Base-by-base conservation (phyloP, 2,113 vertebrate genomes). In the Epinephelus moara region DNA sequence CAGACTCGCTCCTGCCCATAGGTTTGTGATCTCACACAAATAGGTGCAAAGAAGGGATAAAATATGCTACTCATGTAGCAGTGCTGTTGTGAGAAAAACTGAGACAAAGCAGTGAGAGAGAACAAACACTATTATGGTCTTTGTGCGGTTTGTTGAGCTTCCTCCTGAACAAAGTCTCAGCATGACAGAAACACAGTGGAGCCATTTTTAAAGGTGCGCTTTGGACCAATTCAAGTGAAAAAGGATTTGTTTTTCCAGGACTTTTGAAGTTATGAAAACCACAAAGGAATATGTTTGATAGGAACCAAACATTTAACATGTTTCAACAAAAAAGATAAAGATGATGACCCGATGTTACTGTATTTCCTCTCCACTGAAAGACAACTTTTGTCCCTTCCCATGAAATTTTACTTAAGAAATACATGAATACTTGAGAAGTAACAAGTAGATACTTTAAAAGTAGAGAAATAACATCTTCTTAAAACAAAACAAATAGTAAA, bases 1-100 rank as follows among this genome's bases (percentile, higher is more conserved):
- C 69, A 64, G 72, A 68, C 19, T 13, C 49, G 27, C 67, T 71
- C 53, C 66, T 42, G 67, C 74, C 79, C 79, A 11, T 56, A 37
- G 88, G 73, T 40, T 49, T 61, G 40, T 63, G 71, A 69, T 87
- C 81, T 77, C 55, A 60, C 52, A 79, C 70, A 85, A 72, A 84
- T 13, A 82, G 75, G 68, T 30, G 57, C 60, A 68, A 74, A 75
- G 78, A 27, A 52, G n/a, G 52, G 6, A 37, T 56, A 60, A 30
- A 68, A 70, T 76, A 78, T 66, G 55, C 53, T n/a, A 9, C 67
- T 45, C 12, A 15, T 61, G 23, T 19, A 33, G 47, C 3, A 18
- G 49, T 75, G 40, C 50, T 70, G 19, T 27, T 52, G 6, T 52
- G 30, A 42, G 30, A 42, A 42, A 52, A 67, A 62, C 23, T 1